Base-by-base conservation (phyloP, 2,113 vertebrate genomes). In the Galbula dea region DNA sequence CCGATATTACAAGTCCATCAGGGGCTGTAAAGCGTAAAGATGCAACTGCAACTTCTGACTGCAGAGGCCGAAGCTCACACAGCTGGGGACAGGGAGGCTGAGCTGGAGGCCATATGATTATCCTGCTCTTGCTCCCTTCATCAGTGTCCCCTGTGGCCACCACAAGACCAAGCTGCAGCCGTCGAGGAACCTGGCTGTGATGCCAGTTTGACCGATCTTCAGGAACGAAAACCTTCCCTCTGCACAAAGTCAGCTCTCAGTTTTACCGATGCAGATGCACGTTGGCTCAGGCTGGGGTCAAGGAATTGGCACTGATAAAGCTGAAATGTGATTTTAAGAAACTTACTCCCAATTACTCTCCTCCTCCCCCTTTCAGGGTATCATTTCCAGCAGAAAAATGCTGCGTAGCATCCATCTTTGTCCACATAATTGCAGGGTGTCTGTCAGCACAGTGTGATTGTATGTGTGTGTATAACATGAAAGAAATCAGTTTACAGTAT, bases 91-190 rank as follows among this genome's bases (percentile, higher is more conserved):
- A 3, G 41, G 51, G 45, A 41, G 51, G 65, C 54, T 73, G 66
- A 0, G 1, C 4, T 20, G 29, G 77, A 21, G 59, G 65, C 13
- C 36, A 3, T 0, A 7, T 15, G 52, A 26, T 10, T 0, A 0
- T 45, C 62, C 67, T 58, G 57, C n/a, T 1, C 59, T 57, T 0
- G 0, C 36, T 88, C 12, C 26, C 18, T 29, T 37, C n/a, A 5
- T 22, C 15, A 24, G 8, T 2, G 0, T 34, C 48, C 36, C 30
- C 49, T 29, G 8, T 0, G 9, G 51, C n/a, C 36, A 23, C 61
- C 0, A 8, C 36, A 24, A 29, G 52, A 15, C 19, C 26, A 21
- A 48, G 66, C 32, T 27, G 46, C 19, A 36, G 21, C 51, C 24
- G 3, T 4, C 7, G 69, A 23, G 39, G 21, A 55, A 14, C 62